phyloP scores from a whole-genome alignment of 2,797 vertebrate species.

The Cuculus canorus region DNA sequence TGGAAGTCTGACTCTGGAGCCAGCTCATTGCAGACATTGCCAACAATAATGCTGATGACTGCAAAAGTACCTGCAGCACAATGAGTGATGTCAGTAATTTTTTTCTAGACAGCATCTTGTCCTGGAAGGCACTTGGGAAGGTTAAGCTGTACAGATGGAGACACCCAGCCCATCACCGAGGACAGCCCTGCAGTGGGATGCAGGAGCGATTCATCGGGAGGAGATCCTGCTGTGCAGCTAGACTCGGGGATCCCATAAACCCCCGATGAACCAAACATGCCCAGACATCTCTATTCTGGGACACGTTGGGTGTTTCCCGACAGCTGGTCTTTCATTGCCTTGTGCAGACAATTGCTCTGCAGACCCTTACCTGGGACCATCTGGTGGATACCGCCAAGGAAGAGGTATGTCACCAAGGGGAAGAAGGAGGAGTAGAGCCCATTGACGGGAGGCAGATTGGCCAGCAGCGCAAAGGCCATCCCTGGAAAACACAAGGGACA shows the following conservation, averaged over 20 bases:
- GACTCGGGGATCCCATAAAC: accelerated
- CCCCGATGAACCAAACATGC: neutral
- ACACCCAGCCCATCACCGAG: neutral
- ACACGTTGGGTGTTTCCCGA: accelerated
- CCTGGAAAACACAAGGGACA: slow-evolving; percentile 74
- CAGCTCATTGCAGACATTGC: slow-evolving; percentile 86
- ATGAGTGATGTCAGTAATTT: neutral
- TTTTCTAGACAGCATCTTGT: neutral
- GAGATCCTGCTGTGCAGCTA: neutral
- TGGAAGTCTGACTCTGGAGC: slow-evolving; percentile 86
- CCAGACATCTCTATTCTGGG: neutral
- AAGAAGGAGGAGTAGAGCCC: slow-evolving; percentile 96
- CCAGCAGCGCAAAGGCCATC: slow-evolving; percentile 91
- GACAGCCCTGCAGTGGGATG: accelerated
- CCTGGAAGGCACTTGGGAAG: neutral
- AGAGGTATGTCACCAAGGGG: slow-evolving; percentile 88
- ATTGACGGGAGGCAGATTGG: slow-evolving; percentile 90
- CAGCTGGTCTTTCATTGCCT: accelerated
- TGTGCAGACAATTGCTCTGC: neutral
- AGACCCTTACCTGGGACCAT: slow-evolving; percentile 90
- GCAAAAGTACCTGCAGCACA: slow-evolving; percentile 86
- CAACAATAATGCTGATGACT: slow-evolving; percentile 93
- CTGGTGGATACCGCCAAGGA: slow-evolving; percentile 91
- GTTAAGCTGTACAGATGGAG: neutral
- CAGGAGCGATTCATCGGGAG: accelerated